Conservation (phyloP, 1,140 invertebrate genomes). For the Pseudobourletiella spinata region DNA sequence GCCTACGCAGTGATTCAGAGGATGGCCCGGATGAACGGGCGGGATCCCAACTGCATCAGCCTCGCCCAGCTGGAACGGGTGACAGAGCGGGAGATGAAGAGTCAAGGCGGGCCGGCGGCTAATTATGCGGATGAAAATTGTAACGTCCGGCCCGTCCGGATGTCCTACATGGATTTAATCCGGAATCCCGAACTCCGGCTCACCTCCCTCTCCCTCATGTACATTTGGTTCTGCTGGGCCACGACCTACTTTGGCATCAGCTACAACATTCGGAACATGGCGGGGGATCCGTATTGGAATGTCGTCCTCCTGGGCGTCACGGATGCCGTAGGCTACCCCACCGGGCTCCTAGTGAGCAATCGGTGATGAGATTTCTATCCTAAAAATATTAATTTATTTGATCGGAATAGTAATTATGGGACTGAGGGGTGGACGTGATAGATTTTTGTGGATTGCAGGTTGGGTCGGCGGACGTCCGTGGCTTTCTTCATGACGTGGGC, state of each 20-base stretch:
- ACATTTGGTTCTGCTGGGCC: conserved; percentile 20
- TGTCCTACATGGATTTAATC: conserved; percentile 27
- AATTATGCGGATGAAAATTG: too few relatives aligned
- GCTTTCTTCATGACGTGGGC: conserved; percentile 17
- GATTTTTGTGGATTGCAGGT: background rate
- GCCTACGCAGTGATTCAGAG: conserved; percentile 15
- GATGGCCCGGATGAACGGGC: conserved; percentile 27
- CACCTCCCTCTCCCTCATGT: conserved; percentile 14
- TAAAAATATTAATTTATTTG: background rate
- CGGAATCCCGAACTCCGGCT: conserved; percentile 2
- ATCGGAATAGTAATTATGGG: background rate
- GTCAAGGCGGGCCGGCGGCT: too few relatives aligned
- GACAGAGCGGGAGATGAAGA: background rate
- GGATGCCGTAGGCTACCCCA: conserved; percentile 23
- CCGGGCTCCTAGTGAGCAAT: conserved; percentile 14
- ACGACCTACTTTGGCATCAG: conserved; percentile 28
- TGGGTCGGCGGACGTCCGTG: conserved; percentile 25
- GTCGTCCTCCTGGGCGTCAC: conserved; percentile 20
- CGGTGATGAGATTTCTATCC: background rate
- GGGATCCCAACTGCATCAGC: background rate
- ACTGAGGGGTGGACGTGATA: too few relatives aligned
- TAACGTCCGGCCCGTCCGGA: background rate
- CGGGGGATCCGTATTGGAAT: conserved; percentile 23
- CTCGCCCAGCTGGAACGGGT: conserved; percentile 3
- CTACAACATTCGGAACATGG: conserved; percentile 30